Percentiles rank a stretch among this genome's conserved stretches.
phyloP scores from a whole-genome alignment of 2,888 invertebrate genomes.

The Cephonodes hylas region DNA sequence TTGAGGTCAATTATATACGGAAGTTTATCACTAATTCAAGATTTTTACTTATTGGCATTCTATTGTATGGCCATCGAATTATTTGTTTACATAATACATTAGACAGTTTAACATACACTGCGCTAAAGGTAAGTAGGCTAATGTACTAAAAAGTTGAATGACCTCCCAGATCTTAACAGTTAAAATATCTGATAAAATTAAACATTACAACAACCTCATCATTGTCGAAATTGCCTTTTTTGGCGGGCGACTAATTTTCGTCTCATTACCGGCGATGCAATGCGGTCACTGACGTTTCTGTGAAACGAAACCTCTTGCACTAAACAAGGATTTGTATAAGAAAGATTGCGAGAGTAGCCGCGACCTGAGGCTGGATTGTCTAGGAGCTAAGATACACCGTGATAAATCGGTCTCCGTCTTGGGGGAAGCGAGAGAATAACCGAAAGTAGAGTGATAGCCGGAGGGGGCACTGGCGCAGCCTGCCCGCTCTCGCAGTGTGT shows the following conservation, averaged over 20 bases:
- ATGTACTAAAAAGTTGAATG: constrained; percentile 12
- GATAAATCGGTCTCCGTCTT: constrained; percentile 70
- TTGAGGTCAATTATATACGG: too few species aligned
- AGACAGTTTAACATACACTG: constrained; percentile 10
- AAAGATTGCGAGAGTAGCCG: constrained; percentile 39
- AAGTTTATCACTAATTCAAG: not conserved
- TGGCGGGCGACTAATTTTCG: constrained; percentile 35
- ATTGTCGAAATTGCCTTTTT: constrained; percentile 35
- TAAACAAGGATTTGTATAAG: constrained; percentile 40
- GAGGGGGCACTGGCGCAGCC: constrained; percentile 61
- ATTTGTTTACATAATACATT: constrained; percentile 12
- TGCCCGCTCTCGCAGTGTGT: constrained; percentile 61
- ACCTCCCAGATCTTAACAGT: constrained; percentile 14
- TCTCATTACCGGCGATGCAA: constrained; percentile 47
- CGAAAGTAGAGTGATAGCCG: constrained; percentile 74
- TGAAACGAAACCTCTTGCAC: constrained; percentile 17
- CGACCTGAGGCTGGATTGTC: constrained; percentile 47
- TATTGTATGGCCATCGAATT: not conserved
- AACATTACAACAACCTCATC: not conserved
- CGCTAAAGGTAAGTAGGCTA: constrained; percentile 9
- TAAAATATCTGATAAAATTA: constrained; percentile 10
- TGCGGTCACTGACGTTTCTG: constrained; percentile 49
- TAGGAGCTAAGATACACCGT: constrained; percentile 51
- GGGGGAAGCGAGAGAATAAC: constrained; percentile 66
- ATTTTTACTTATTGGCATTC: not conserved